Evolutionary conservation across 2,797 vertebrate species (phyloP), one percentile per base, ranked within the genome.

Genomic region (Gallinago nigripennis): DNA sequence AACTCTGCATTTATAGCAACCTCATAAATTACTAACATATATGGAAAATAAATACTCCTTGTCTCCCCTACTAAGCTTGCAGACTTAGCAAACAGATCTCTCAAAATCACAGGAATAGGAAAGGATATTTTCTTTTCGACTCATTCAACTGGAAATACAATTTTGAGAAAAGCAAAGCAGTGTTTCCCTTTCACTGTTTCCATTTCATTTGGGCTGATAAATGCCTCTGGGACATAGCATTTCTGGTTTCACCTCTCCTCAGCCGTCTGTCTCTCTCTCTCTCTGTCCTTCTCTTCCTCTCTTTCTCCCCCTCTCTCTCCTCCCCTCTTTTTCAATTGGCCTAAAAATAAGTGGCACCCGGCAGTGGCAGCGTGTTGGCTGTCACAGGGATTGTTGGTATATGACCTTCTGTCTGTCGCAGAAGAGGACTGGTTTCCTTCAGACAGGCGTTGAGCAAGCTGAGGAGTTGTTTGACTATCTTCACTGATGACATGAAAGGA

Each of bases 131-230:
- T 95, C 90, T 94, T 95, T 95, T 81, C 21, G 12, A 95, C 79
- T 94, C 85, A 76, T 54, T 97, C 94, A 80, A 61, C 94, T 97
- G 90, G 91, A 97, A 97, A 97, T 92, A 96, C 87, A 97, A 94
- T 97, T 97, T 97, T 96, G 96, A 97, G 96, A 96, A 97, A 96
- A 94, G 81, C 92, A 95, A 93, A 96, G 88, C 90, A 94, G 43
- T 57, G 94, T 97, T 97, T 97, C 97, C 93, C n/a, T 96, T 95
- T 75, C 80, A 21, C 85, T 90, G 33, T 96, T 97, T 97, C 94
- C 97, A 91, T 97, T 97, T 92, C 66, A 85, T 86, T 97, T 77
- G 93, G 90, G 83, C 78, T 97, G 96, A 94, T 85, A 95, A 95
- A 86, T 93, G 73, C 92, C 94, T 91, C 84, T 94, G 95, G 95